A percentile compares a stretch with the other conserved stretches of the same genome.
phyloP scores from a whole-genome alignment of 64 coral and sea anemone genomes.

The Hydrozoanthus tunicans region DNA sequence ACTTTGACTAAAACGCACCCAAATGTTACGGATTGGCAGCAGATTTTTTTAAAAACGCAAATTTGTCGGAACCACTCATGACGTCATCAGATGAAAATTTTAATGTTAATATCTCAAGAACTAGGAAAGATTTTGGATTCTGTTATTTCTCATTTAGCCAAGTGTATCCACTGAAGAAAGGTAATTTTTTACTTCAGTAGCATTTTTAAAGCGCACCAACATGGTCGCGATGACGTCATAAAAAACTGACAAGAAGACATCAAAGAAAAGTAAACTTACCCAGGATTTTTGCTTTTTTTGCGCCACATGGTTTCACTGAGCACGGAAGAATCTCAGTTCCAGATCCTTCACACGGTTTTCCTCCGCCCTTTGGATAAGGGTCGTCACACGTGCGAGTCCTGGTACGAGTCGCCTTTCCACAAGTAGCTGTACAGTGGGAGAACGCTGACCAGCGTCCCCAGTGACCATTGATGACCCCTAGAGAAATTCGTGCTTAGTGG shows the following conservation, averaged over 20 bases:
- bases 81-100: too few relatives aligned
- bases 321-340: neutral
- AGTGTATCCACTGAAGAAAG: too few relatives aligned
- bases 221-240: neutral
- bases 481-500: neutral
- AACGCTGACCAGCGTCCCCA: conserved; percentile 44
- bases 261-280: neutral
- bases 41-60: too few relatives aligned
- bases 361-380: neutral
- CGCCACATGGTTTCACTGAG: neutral
- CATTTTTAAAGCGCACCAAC: too few relatives aligned
- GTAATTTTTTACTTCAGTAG: too few relatives aligned
- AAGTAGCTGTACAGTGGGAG: conserved; percentile 8
- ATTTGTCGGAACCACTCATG: too few relatives aligned
- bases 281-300: neutral
- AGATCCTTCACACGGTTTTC: conserved; percentile 20
- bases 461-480: conserved; percentile 37
- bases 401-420: conserved; percentile 9
- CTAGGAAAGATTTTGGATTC: too few relatives aligned
- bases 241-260: neutral
- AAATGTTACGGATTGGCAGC: too few relatives aligned
- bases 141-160: too few relatives aligned
- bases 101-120: too few relatives aligned
- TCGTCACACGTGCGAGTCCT: conserved; percentile 49
- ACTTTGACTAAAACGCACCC: too few relatives aligned